Evolutionary conservation across 2,113 vertebrate genomes (phyloP).

Genomic region (Sorex araneus): DNA sequence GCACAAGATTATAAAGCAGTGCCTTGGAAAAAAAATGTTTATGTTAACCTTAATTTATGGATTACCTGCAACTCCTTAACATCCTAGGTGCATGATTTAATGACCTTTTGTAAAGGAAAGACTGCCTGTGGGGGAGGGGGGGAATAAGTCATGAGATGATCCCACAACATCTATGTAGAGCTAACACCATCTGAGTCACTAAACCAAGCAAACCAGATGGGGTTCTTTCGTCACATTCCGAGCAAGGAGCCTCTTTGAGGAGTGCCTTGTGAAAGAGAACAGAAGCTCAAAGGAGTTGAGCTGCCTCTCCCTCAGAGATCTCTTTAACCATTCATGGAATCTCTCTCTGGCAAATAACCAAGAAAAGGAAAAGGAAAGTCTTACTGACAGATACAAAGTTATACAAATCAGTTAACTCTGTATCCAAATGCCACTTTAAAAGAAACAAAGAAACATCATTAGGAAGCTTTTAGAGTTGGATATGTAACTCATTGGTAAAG

Average conservation of each 20-base stretch:
- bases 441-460: constrained; percentile 29
- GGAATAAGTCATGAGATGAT: not conserved
- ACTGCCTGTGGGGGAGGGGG: not conserved
- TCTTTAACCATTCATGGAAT: constrained; percentile 23
- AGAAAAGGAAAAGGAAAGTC: not conserved
- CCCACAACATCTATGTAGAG: not conserved
- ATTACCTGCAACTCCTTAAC: constrained; percentile 25
- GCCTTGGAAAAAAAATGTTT: not conserved
- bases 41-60: not conserved
- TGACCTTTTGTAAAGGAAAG: not conserved
- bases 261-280: constrained; percentile 10
- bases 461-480: no score
- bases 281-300: not conserved
- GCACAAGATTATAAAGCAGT: not conserved
- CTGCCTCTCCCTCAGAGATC: not conserved
- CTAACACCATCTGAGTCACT: constrained; percentile 50
- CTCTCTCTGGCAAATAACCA: not conserved
- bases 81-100: constrained; percentile 43
- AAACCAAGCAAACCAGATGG: constrained; percentile 57
- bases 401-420: constrained; percentile 44
- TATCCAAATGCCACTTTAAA: constrained; percentile 53
- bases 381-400: constrained; percentile 32
- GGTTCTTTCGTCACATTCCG: constrained; percentile 60
- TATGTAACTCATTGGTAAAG: no score
- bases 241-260: constrained; percentile 31